Conservation (phyloP, 2,797 vertebrate genomes). For the Salmo trutta region DNA sequence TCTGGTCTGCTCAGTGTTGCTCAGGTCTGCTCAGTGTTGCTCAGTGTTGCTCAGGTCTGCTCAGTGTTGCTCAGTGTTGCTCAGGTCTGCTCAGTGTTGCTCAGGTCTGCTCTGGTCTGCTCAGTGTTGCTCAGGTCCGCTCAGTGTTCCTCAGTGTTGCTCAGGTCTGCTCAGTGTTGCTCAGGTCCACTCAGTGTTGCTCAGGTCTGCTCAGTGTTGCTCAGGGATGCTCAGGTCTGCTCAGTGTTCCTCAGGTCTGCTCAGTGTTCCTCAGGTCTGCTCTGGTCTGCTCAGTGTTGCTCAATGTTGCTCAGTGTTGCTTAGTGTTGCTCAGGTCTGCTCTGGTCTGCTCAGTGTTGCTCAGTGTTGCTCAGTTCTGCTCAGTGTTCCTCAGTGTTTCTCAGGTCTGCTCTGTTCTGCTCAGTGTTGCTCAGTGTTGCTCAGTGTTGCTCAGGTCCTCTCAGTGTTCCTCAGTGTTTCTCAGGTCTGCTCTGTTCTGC, state of each 20-base stretch:
- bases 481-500: no score
- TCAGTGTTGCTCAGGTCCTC: neutral
- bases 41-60: no score
- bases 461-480: no score
- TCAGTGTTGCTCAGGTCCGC: neutral
- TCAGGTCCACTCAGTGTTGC: no score
- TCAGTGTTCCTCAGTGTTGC: no score
- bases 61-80: no score
- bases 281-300: conserved; percentile 46
- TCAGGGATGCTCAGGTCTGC: conserved; percentile 6
- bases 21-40: conserved; percentile 51
- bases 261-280: conserved; percentile 37
- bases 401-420: conserved; percentile 15
- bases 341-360: neutral
- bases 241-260: conserved; percentile 25
- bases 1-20: conserved; percentile 1
- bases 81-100: no score
- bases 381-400: no score
- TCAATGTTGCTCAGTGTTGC: no score
- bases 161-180: no score
- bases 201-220: conserved; percentile 24
- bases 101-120: conserved; percentile 46
- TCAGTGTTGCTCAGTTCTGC: conserved; percentile 38
- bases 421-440: conserved; percentile 48
- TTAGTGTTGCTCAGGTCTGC: conserved; percentile 44